Conservation (phyloP, 2,113 vertebrate species). For the Syrmaticus mikado region DNA sequence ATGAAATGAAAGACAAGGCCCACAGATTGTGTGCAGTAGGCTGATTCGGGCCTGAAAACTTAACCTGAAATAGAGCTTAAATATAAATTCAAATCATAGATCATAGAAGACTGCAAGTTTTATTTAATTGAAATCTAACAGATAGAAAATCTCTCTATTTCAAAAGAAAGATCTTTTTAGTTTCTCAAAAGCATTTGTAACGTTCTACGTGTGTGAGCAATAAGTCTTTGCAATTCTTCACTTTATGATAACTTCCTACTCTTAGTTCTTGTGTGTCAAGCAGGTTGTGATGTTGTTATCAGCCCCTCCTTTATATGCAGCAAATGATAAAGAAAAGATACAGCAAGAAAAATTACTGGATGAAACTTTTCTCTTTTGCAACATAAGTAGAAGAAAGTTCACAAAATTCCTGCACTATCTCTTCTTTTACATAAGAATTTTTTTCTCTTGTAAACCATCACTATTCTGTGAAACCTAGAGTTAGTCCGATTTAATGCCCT, state of each 20-base stretch:
- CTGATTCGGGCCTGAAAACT: background rate
- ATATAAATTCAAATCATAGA: background rate
- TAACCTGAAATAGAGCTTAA: background rate
- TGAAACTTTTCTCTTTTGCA: background rate
- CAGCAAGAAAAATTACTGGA: background rate
- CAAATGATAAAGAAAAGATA: background rate
- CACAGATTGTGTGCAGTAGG: background rate
- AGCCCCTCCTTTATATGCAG: background rate
- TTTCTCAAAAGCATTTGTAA: background rate
- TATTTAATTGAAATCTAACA: background rate
- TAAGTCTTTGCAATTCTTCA: background rate
- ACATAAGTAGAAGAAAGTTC: background rate
- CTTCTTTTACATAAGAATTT: background rate
- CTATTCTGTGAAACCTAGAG: background rate
- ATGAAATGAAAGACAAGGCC: background rate
- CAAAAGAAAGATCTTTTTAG: background rate
- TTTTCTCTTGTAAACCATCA: background rate
- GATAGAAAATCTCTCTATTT: background rate
- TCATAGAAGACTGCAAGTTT: background rate
- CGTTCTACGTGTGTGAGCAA: background rate
- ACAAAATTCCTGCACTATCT: background rate
- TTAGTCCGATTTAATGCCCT: background rate
- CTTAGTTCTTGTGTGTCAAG: background rate
- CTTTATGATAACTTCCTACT: background rate
- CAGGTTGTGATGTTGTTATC: background rate